Conservation (phyloP, 2,113 vertebrate species). For the Fulica atra region DNA sequence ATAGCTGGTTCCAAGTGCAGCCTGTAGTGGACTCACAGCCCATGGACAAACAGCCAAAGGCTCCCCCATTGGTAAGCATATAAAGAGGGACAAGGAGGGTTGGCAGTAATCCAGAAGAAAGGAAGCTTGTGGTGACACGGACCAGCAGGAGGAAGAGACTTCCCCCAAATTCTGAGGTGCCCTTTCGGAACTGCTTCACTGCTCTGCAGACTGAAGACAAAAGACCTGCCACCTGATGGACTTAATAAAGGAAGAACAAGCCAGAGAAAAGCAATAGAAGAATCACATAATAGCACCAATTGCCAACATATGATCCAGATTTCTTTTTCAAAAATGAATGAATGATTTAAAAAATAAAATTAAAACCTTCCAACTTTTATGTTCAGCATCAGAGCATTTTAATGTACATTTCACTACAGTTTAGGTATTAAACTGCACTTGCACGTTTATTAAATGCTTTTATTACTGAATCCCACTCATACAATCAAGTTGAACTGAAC, state of each 20-base stretch:
- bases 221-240: neutral
- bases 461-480: neutral
- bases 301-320: neutral
- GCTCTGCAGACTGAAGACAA: no score
- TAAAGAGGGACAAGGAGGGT: no score
- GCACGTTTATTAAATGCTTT: neutral
- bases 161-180: no score
- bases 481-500: neutral
- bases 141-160: no score
- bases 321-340: neutral
- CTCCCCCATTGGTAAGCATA: no score
- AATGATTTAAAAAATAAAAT: neutral
- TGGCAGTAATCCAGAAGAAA: no score
- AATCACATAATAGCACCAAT: neutral
- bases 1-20: no score
- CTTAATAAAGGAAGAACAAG: neutral
- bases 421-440: neutral
- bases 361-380: rapidly evolving
- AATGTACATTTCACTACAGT: neutral
- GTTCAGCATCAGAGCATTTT: neutral
- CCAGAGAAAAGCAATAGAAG: neutral
- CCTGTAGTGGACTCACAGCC: no score
- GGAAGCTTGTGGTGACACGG: no score
- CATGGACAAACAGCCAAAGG: no score
- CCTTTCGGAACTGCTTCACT: no score